Base-by-base conservation (phyloP, 2,797 vertebrate species). In the Amniataba percoides region DNA sequence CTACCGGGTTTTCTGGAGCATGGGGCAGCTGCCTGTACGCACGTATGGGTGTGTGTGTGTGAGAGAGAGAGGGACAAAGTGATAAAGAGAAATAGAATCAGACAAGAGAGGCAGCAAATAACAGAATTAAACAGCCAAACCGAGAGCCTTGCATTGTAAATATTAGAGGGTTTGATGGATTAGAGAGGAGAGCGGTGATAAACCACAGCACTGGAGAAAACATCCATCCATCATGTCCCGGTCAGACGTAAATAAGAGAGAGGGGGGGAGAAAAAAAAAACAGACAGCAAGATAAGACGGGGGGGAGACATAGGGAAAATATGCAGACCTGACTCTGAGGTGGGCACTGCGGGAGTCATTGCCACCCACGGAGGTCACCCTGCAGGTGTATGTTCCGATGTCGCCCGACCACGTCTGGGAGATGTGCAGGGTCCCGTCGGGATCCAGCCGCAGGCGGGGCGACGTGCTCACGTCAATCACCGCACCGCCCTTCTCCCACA, bases 381-480 rank as follows among this genome's bases (percentile, higher is more conserved):
- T 95, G 95, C 98, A 99, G 92, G 96, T 97, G 93, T 99, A 99
- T 12, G 96, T 98, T 76, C 98, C 98, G 1, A 99, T 99, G 94
- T 99, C 98, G 0, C 98, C 98, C 0, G 98, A 99, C 98, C 98
- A 99, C 0, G 98, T 99, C 93, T 99, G 98, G 42, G 97, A 97
- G 93, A 99, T 97, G 93, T 99, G 97, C 77, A 99, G 93, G 15
- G 98, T 96, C 73, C 98, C 97, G 0, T 90, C 93, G 51, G 92
- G 92, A 19, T 99, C 97, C 90, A 96, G 91, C 19, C 95, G 95
- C 85, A 99, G 86, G 67, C 98, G 95, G 0, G 96, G 96, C 14
- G 91, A 95, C 48, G 95, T 95, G 7, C 88, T 93, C 83, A 92
- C 67, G 39, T 96, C 95, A 76, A 99, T 93, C 2, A 93, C 21